Evolutionary conservation across 2,888 invertebrate species (phyloP).

Genomic region (Campopleginae sp.): DNA sequence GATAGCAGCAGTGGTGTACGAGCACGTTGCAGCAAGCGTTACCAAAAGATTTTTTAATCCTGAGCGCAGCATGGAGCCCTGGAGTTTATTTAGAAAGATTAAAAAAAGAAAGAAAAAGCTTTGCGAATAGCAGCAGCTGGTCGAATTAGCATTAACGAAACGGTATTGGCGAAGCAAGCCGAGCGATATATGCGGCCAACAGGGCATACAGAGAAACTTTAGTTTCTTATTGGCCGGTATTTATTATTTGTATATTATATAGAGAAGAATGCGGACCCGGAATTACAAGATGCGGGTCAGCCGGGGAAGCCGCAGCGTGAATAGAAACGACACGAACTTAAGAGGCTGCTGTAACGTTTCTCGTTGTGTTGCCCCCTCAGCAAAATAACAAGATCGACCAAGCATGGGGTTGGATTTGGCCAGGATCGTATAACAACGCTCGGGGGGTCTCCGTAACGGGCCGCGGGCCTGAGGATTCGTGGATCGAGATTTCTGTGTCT

Average conservation of each 20-base stretch:
- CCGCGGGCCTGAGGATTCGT: not conserved
- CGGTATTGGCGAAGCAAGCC: slow-evolving; percentile 52
- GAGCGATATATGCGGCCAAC: slow-evolving; percentile 14
- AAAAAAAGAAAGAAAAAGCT: slow-evolving; percentile 21
- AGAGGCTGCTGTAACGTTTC: not conserved
- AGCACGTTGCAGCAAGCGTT: slow-evolving; percentile 39
- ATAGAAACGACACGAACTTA: slow-evolving; percentile 25
- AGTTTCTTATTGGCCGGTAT: slow-evolving; percentile 26
- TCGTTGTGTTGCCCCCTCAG: slow-evolving; percentile 7
- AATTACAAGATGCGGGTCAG: slow-evolving; percentile 58
- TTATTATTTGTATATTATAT: slow-evolving; percentile 38
- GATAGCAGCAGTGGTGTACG: slow-evolving; percentile 11
- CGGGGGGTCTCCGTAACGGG: slow-evolving; percentile 50
- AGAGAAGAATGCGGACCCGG: slow-evolving; percentile 53
- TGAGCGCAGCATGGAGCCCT: slow-evolving; percentile 43
- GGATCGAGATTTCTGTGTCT: not conserved
- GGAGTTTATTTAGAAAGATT: slow-evolving; percentile 20
- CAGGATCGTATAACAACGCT: slow-evolving; percentile 31
- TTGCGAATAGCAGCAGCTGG: slow-evolving; percentile 44
- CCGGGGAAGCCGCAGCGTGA: slow-evolving; percentile 41
- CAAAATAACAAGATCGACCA: not conserved
- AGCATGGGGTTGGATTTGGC: not conserved
- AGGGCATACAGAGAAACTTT: slow-evolving; percentile 33
- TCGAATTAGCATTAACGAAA: slow-evolving; percentile 65
- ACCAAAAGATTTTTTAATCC: slow-evolving; percentile 29